Conservation (phyloP, 2,888 invertebrate species). For the Ctenicera cuprea region DNA sequence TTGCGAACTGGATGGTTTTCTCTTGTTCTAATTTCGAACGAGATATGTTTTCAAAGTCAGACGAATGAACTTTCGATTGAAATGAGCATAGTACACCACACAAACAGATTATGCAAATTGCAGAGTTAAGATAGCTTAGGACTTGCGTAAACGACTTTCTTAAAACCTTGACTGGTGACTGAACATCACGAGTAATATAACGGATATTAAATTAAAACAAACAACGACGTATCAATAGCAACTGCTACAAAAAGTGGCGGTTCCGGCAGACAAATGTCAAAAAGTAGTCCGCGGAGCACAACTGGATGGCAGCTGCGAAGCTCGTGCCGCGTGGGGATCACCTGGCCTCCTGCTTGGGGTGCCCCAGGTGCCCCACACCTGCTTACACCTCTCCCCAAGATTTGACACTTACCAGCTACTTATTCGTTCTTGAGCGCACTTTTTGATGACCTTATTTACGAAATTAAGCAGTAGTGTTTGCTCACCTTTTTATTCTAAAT, state of each 20-base stretch:
- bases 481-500: slow-evolving; percentile 26
- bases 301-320: slow-evolving; percentile 64
- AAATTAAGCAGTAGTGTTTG: not conserved
- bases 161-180: slow-evolving; percentile 20
- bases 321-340: slow-evolving; percentile 64
- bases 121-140: slow-evolving; percentile 4
- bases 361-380: slow-evolving; percentile 68
- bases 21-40: slow-evolving; percentile 39
- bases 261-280: slow-evolving; percentile 61
- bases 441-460: slow-evolving; percentile 29
- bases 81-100: slow-evolving; percentile 5
- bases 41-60: slow-evolving; percentile 36
- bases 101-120: slow-evolving; percentile 29
- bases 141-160: slow-evolving; percentile 36
- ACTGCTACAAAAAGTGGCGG: slow-evolving; percentile 55
- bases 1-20: slow-evolving; percentile 37
- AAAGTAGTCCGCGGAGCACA: slow-evolving; percentile 60
- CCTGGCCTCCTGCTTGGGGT: slow-evolving; percentile 65
- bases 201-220: slow-evolving; percentile 49
- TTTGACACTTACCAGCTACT: slow-evolving; percentile 49
- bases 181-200: slow-evolving; percentile 31
- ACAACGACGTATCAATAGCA: slow-evolving; percentile 48
- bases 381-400: slow-evolving; percentile 54
- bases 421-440: slow-evolving; percentile 18
- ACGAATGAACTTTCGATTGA: slow-evolving; percentile 37